Evolutionary conservation across 2,888 invertebrate genomes (phyloP), one percentile per base, ranked within the genome.

Genomic region (Callyntrura sp.): DNA sequence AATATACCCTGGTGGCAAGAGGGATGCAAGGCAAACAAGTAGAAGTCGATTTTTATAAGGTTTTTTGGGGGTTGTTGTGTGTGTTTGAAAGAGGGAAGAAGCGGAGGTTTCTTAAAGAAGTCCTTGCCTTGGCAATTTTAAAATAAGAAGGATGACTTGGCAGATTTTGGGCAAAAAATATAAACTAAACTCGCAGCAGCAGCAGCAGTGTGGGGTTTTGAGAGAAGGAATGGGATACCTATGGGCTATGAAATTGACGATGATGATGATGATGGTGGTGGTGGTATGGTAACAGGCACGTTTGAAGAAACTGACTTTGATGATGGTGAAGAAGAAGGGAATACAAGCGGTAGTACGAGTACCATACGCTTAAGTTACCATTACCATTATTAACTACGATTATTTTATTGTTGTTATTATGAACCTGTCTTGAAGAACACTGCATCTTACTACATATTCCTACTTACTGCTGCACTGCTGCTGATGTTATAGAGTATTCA

Each of bases 51-150:
- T 62, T 17, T 62, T 23, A 23, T 23, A 35, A 9, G 20, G 14
- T 62, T 62, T 62, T 62, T 12, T 62, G 12, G 35, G 62, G 62
- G 62, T 28, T 62, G 62, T 51, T 57, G 76, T 51, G 57, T 78
- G 78, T 70, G 86, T 55, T 68, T 79, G 85, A 87, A 85, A 90
- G 79, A 87, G 84, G 84, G 86, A 90, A 84, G 87, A 87, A 84
- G 83, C 85, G 87, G 85, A 90, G 87, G 57, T 87, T 85, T 90
- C 68, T 90, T 88, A 73, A 85, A 81, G 85, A 81, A 82, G 85
- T 85, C 90, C 90, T 90, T 90, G 83, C 90, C 90, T 87, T 90
- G 90, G 90, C 90, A 90, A 90, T 90, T 90, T 90, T 90, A 87
- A 84, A 90, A 90, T 90, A 90, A 90, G 90, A 90, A 90, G 90